Conservation (phyloP, 2,888 invertebrate genomes). For the Lithophane semibrunnea region DNA sequence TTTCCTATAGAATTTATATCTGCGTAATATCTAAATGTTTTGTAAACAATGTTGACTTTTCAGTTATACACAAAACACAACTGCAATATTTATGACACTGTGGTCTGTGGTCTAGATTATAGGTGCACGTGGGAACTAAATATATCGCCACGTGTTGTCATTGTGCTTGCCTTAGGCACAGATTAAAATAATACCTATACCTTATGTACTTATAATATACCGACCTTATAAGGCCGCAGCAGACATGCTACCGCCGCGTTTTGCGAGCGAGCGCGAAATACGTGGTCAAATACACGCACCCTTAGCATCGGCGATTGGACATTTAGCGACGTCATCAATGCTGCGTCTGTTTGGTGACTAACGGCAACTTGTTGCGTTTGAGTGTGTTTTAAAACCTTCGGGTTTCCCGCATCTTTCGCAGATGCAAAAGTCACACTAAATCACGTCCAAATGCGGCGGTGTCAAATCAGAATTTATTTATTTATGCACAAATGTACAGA, state of each 20-base stretch:
- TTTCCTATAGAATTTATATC: neutral
- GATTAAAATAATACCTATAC: neutral
- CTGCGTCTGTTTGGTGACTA: too few species aligned
- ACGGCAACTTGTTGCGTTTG: neutral
- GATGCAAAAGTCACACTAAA: neutral
- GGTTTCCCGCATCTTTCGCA: neutral
- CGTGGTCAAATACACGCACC: neutral
- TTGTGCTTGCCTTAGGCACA: constrained; percentile 18
- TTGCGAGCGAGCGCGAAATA: neutral
- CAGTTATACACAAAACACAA: neutral
- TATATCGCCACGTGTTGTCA: constrained; percentile 21
- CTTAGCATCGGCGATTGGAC: neutral
- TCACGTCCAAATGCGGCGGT: neutral
- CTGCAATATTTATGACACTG: constrained; percentile 33
- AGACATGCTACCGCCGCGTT: neutral
- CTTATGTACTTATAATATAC: neutral
- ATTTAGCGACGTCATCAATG: neutral
- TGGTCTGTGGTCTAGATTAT: constrained; percentile 29
- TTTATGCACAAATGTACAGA: too few species aligned
- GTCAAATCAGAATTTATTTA: too few species aligned
- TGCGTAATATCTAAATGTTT: neutral
- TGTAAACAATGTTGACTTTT: constrained; percentile 19
- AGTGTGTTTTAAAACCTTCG: neutral
- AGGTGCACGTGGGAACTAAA: constrained; percentile 36
- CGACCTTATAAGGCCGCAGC: neutral